Evolutionary conservation across 2,797 vertebrate species (phyloP).

Genomic region (Ctenopoma multispine): DNA sequence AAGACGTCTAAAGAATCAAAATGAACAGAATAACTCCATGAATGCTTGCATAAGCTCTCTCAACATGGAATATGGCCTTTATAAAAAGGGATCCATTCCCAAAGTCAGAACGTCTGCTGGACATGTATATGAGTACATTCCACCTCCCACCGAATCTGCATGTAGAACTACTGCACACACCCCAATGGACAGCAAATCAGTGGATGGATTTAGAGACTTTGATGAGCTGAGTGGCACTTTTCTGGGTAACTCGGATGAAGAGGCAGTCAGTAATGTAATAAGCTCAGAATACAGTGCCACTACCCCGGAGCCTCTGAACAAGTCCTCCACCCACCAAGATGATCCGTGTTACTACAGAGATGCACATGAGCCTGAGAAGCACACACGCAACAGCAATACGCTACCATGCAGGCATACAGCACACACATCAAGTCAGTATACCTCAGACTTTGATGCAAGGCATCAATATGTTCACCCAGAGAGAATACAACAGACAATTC

Average conservation of each 20-base stretch:
- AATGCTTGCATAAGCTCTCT: conserved; percentile 95
- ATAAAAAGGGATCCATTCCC: conserved; percentile 88
- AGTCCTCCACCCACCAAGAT: conserved; percentile 87
- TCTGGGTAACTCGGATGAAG: conserved; percentile 86
- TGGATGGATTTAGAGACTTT: conserved; percentile 92
- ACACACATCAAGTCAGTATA: conserved; percentile 87
- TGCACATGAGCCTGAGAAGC: conserved; percentile 90
- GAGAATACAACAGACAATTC: conserved; percentile 92
- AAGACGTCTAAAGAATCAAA: conserved; percentile 90
- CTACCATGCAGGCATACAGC: conserved; percentile 91
- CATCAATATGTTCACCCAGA: conserved; percentile 92
- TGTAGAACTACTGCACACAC: conserved; percentile 88
- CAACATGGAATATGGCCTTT: conserved; percentile 95
- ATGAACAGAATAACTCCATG: conserved; percentile 91
- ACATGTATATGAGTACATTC: conserved; percentile 96
- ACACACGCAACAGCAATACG: conserved; percentile 85
- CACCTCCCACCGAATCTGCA: conserved; percentile 88
- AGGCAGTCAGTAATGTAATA: conserved; percentile 85
- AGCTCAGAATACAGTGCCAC: conserved; percentile 92
- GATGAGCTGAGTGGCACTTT: conserved; percentile 93
- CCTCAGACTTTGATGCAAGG: conserved; percentile 91
- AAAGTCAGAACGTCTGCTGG: conserved; percentile 93
- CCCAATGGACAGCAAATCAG: conserved; percentile 87
- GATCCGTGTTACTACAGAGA: conserved; percentile 93
- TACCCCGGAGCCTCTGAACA: conserved; percentile 91